Evolutionary conservation across 1,140 invertebrate species (phyloP).

Genomic region (Platyscapa corneri): DNA sequence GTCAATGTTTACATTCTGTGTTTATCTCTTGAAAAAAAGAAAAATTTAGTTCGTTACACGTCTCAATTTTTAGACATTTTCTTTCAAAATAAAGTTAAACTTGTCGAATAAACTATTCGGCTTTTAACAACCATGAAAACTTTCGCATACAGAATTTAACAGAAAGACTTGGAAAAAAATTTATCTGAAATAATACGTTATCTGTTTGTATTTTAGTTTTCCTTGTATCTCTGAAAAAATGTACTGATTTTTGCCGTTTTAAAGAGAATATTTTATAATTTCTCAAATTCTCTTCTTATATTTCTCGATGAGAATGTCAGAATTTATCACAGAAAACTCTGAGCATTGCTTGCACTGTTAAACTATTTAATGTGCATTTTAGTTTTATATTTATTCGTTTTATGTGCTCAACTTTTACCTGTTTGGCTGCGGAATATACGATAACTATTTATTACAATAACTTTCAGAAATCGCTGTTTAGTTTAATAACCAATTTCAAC

Average conservation of each 20-base stretch:
- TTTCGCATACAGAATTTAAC: slow-evolving; percentile 63
- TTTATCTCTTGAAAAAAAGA: slow-evolving; percentile 30
- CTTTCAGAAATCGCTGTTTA: slow-evolving; percentile 47
- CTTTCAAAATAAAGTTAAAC: slow-evolving; percentile 19
- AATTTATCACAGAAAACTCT: slow-evolving; percentile 60
- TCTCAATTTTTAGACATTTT: slow-evolving; percentile 28
- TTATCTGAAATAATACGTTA: slow-evolving; percentile 60
- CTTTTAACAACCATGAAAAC: slow-evolving; percentile 45
- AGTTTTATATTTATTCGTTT: slow-evolving; percentile 33
- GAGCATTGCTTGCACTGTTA: slow-evolving; percentile 33
- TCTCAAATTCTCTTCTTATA: slow-evolving; percentile 40
- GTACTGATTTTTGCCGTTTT: slow-evolving; percentile 70
- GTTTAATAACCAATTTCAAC: slow-evolving; percentile 45
- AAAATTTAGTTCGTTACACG: slow-evolving; percentile 20
- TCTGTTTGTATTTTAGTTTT: slow-evolving; percentile 39
- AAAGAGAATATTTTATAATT: slow-evolving; percentile 40
- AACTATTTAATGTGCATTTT: slow-evolving; percentile 27
- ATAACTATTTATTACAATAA: slow-evolving; percentile 44
- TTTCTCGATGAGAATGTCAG: slow-evolving; percentile 53
- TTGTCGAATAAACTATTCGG: slow-evolving; percentile 9
- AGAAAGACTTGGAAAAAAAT: slow-evolving; percentile 64
- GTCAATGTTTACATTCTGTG: background rate
- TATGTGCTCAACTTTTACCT: slow-evolving; percentile 17
- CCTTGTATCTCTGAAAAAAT: slow-evolving; percentile 59
- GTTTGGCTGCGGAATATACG: slow-evolving; percentile 45